phyloP scores from a whole-genome alignment of 2,797 vertebrate species.

The Nasua narica region DNA sequence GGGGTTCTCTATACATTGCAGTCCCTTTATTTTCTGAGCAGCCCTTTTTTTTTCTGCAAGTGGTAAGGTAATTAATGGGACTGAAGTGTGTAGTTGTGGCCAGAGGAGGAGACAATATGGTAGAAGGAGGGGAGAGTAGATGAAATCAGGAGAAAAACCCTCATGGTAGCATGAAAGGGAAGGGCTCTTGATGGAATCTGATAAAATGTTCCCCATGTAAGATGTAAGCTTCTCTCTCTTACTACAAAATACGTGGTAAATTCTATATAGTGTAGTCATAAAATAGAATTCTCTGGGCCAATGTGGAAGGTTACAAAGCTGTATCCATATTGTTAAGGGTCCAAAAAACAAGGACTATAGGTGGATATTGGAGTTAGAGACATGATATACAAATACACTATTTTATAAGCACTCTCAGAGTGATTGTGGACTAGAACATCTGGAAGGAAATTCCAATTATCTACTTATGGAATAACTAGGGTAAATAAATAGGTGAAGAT shows the following conservation, averaged over 20 bases:
- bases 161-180: background rate
- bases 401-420: background rate
- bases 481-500: background rate
- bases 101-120: background rate
- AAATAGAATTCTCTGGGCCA: background rate
- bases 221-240: background rate
- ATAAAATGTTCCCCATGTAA: background rate
- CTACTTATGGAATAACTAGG: background rate
- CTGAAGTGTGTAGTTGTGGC: background rate
- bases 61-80: background rate
- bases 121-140: background rate
- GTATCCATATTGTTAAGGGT: background rate
- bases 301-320: background rate
- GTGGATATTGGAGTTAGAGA: background rate
- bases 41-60: background rate
- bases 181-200: background rate
- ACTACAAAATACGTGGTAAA: background rate
- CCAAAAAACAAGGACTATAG: background rate
- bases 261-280: background rate
- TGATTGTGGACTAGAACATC: background rate
- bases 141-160: background rate
- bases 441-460: background rate
- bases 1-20: fast-evolving
- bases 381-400: background rate
- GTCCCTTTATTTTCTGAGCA: background rate